phyloP scores from a whole-genome alignment of 2,113 vertebrate genomes.

The Lota lota region DNA sequence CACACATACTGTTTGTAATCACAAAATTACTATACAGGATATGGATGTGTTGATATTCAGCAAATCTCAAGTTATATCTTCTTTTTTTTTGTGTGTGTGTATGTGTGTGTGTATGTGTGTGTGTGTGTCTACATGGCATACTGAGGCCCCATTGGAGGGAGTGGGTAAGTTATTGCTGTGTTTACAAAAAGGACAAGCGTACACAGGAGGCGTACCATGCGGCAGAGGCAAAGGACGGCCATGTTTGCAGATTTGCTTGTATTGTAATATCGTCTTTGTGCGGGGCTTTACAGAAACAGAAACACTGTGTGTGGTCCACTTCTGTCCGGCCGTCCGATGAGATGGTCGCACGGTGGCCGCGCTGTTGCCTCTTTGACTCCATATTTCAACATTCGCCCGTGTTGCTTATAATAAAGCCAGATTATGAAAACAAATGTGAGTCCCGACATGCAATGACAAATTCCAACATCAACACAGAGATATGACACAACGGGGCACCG shows the following conservation, averaged over 20 bases:
- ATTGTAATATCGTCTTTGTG: conserved; percentile 69
- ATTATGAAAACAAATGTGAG: conserved; percentile 75
- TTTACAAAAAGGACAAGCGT: no score
- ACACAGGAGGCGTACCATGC: no score
- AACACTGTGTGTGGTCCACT: conserved; percentile 73
- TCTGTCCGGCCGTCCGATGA: conserved; percentile 34
- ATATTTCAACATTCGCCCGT: conserved; percentile 69
- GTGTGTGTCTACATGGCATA: conserved; percentile 5
- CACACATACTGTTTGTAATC: conserved; percentile 22
- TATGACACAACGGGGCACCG: conserved; percentile 65
- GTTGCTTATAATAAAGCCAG: conserved; percentile 78
- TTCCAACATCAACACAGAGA: conserved; percentile 74
- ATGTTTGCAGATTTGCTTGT: conserved; percentile 33
- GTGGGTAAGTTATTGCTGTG: no score
- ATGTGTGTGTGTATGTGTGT: no score
- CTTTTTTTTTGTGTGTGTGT: conserved; percentile 7
- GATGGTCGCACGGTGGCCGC: conserved; percentile 30
- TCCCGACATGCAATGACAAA: conserved; percentile 64
- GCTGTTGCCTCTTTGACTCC: conserved; percentile 66
- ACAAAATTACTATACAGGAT: conserved; percentile 57
- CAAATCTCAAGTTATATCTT: conserved; percentile 40
- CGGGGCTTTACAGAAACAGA: conserved; percentile 29
- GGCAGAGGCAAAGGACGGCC: no score
- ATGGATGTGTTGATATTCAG: conserved; percentile 30
- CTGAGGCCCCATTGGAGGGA: no score